phyloP scores from a whole-genome alignment of 2,888 invertebrate genomes.

The Hypomecis atomaria region DNA sequence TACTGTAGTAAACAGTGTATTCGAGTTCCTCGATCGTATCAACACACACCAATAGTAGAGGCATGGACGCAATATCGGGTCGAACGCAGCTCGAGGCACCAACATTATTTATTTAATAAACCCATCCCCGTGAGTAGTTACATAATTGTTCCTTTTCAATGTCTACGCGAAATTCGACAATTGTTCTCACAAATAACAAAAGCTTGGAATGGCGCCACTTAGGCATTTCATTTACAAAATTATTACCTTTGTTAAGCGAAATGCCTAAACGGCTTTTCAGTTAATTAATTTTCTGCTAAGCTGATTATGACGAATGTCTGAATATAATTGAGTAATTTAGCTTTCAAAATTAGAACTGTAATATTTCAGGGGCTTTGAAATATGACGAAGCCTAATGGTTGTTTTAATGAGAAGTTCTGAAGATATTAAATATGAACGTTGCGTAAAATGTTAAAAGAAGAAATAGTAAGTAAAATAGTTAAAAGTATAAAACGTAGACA shows the following conservation, averaged over 20 bases:
- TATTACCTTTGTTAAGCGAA: too few species aligned
- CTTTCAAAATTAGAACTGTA: neutral
- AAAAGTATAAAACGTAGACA: too few species aligned
- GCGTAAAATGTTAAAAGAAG: too few species aligned
- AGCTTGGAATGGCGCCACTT: slow-evolving; percentile 15
- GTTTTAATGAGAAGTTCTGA: too few species aligned
- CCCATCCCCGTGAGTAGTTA: slow-evolving; percentile 68
- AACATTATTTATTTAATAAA: slow-evolving; percentile 79
- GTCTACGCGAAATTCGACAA: slow-evolving; percentile 40
- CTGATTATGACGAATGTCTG: slow-evolving; percentile 17
- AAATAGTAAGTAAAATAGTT: too few species aligned
- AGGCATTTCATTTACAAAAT: slow-evolving; percentile 20
- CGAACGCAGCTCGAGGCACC: slow-evolving; percentile 56
- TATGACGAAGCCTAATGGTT: neutral
- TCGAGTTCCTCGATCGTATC: neutral
- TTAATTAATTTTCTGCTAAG: slow-evolving; percentile 17
- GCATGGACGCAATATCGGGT: slow-evolving; percentile 51
- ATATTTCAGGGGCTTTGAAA: neutral
- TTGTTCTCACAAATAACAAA: slow-evolving; percentile 24
- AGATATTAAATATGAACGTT: too few species aligned
- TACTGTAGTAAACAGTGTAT: too few species aligned
- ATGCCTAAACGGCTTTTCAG: slow-evolving; percentile 6
- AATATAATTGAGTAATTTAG: slow-evolving; percentile 10
- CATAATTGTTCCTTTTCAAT: slow-evolving; percentile 74
- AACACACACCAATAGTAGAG: slow-evolving; percentile 50